Percentiles rank a stretch among this genome's conserved stretches.
These are phyloP conservation scores for Netelia fuscicornis DNA, from an alignment of 2,888 invertebrate genomes.

Conservation along the genomic window DNA sequence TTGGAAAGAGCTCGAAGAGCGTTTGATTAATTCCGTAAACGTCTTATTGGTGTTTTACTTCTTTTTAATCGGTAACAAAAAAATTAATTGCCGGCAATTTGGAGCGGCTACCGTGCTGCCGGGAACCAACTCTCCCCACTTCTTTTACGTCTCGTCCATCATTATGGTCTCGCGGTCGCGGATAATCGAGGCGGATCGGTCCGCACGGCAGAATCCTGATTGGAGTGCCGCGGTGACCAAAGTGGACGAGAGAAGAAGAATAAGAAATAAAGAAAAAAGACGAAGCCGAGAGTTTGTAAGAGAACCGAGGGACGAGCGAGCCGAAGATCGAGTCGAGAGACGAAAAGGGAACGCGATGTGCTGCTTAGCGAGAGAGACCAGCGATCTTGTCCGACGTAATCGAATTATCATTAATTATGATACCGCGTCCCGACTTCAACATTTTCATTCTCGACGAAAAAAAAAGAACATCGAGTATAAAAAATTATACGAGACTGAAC, in stretches of 20 bases:
- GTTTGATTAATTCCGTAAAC: not conserved
- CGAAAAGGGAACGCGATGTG: slow-evolving; percentile 59
- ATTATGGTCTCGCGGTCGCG: slow-evolving; percentile 47
- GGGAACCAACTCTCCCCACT: not conserved
- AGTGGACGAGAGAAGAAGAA: slow-evolving; percentile 26
- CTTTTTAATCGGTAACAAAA: slow-evolving; percentile 16
- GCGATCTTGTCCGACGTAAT: slow-evolving; percentile 81
- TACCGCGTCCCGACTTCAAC: slow-evolving; percentile 66
- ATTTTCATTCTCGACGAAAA: not conserved
- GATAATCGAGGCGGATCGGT: slow-evolving; percentile 60
- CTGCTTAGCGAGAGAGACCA: slow-evolving; percentile 71
- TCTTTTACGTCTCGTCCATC: slow-evolving; percentile 29
- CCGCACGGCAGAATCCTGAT: slow-evolving; percentile 49
- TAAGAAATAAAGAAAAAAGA: slow-evolving; percentile 13
- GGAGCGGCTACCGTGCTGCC: slow-evolving; percentile 14
- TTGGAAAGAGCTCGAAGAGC: no score
- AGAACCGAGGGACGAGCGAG: slow-evolving; percentile 29
- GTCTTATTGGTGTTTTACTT: slow-evolving; percentile 11
- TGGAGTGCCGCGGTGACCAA: slow-evolving; percentile 35
- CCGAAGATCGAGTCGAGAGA: slow-evolving; percentile 30
- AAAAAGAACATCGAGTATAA: slow-evolving; percentile 40
- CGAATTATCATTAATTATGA: slow-evolving; percentile 83
- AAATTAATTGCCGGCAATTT: slow-evolving; percentile 41
- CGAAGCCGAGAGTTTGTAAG: slow-evolving; percentile 32
- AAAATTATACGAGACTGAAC: slow-evolving; percentile 25